Base-by-base conservation (phyloP, 2,888 invertebrate species). In the Metacarcinus magister region DNA sequence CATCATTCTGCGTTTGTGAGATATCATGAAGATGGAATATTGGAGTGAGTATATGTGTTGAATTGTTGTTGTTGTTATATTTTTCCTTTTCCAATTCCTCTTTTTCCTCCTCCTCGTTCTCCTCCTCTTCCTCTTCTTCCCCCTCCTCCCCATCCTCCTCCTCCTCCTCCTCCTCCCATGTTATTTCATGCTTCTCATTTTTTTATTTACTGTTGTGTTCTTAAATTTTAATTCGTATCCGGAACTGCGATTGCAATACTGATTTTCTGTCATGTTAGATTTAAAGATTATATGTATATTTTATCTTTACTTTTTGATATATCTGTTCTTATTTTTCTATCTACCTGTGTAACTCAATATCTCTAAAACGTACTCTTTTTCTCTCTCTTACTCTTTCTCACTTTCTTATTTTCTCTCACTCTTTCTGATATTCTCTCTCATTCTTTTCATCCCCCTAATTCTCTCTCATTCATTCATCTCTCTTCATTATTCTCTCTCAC, bases 1-100 rank as follows among this genome's bases (percentile, higher is more conserved):
- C 92, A 95, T 28, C 92, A 95, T 32, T 10, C 67, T 1, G 82
- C 54, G 16, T 95, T 95, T 43, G 92, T 60, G 67, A 75, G 95
- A 48, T 95, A 92, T 82, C 75, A 75, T 19, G 39, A 82, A 13
- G 82, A 87, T 2, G 95, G 95, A 46, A 95, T 95, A 32, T 67
- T 95, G n/a, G 82, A 92, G 95, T 95, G 32, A 95, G 95, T 95
- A 32, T 54, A 67, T 8, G 4, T 7, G 19, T 13, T 19, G 60
- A 16, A 16, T 3, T n/a, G 82, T 82, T 4, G 7, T n/a, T 82
- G 82, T 82, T n/a, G n/a, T 28, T 82, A 4, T 4, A 28, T 82
- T 39, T 39, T 39, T 39, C 39, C 39, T 39, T 2, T 39, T 39
- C 39, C 39, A 39, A 39, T 39, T 39, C 39, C 39, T 39, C 39